These are phyloP conservation scores for Cricetomys ansorgei DNA, from an alignment of 2,113 vertebrate species.

Conservation along the genomic window DNA sequence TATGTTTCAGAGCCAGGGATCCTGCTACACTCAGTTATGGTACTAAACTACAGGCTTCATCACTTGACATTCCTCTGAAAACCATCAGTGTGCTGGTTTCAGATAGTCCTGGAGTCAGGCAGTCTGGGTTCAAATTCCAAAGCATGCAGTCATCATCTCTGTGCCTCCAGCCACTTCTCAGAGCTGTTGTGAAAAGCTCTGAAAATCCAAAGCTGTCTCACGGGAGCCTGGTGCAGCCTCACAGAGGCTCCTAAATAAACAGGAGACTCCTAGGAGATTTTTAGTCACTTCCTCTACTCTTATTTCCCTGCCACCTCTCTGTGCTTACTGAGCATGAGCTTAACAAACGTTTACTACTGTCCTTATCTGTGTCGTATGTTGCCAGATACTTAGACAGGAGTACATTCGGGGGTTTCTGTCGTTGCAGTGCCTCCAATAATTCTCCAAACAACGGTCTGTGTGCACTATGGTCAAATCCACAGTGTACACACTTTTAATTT, in stretches of 20 bases:
- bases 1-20: not conserved
- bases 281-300: not conserved
- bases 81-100: not conserved
- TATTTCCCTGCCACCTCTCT: not conserved
- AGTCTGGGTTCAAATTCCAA: slow-evolving; percentile 26
- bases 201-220: not conserved
- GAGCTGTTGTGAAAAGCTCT: not conserved
- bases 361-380: not conserved
- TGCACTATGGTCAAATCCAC: not conserved
- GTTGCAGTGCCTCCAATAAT: not conserved
- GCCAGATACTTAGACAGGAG: not conserved
- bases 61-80: not conserved
- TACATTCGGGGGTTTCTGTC: not conserved
- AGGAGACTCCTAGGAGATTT: not conserved
- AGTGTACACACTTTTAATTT: not conserved
- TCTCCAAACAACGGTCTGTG: not conserved
- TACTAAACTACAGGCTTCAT: not conserved
- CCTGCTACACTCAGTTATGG: not conserved
- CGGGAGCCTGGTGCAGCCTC: not conserved
- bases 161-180: not conserved
- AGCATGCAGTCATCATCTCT: not conserved
- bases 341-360: not conserved
- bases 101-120: not conserved
- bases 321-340: not conserved
- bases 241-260: not conserved